Conservation (phyloP, 2,888 invertebrate genomes). For the Ceratothoa steindachneri region DNA sequence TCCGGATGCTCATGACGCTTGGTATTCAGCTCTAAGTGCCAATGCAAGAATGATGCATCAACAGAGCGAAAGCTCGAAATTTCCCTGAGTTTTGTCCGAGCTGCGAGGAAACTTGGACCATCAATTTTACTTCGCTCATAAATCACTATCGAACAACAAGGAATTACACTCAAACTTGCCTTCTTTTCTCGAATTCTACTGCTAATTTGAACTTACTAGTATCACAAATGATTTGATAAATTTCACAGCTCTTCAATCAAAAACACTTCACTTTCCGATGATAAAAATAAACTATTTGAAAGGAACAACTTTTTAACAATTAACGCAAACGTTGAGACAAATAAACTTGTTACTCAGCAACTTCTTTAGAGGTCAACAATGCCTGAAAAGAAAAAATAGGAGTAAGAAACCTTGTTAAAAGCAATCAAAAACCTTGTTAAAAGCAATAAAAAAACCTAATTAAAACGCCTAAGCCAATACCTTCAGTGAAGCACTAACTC, state of each 20-base stretch:
- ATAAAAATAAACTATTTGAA: too few relatives aligned
- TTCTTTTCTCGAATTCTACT: not conserved
- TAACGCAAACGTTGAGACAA: not conserved
- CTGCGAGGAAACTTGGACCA: too few relatives aligned
- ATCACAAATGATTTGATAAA: not conserved
- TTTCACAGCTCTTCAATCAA: not conserved
- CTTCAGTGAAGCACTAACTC: too few relatives aligned
- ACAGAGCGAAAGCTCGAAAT: not conserved
- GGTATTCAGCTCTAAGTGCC: not conserved
- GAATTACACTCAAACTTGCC: too few relatives aligned
- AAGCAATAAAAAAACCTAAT: too few relatives aligned
- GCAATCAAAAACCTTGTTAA: too few relatives aligned
- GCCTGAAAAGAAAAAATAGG: not conserved
- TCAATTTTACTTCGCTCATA: too few relatives aligned
- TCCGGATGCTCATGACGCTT: constrained; percentile 19
- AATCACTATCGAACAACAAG: too few relatives aligned
- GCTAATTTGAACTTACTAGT: not conserved
- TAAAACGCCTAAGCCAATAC: too few relatives aligned
- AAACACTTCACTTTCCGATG: too few relatives aligned
- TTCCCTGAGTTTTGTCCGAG: not conserved
- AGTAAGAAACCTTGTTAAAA: too few relatives aligned
- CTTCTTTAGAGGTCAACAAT: not conserved
- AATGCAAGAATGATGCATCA: not conserved
- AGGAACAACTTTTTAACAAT: not conserved
- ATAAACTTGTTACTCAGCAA: not conserved